Conservation (phyloP, 2,888 invertebrate genomes). For the Cecidostiba fungosa region DNA sequence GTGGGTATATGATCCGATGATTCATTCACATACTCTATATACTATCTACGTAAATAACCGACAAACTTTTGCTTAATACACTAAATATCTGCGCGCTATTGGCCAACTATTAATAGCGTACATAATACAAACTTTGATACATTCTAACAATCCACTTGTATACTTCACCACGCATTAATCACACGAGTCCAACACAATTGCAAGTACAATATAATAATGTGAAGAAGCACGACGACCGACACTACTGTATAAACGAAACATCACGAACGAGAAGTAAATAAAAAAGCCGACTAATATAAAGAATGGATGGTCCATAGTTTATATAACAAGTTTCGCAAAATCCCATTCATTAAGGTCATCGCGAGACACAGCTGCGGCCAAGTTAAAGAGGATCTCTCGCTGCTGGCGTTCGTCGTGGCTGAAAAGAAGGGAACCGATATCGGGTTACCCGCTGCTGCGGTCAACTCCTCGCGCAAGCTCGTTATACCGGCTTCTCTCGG, state of each 20-base stretch:
- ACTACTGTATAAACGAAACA: neutral
- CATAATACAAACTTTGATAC: conserved; percentile 30
- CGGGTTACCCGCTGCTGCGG: conserved; percentile 48
- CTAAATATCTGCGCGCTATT: conserved; percentile 56
- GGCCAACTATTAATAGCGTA: conserved; percentile 55
- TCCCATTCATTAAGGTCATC: conserved; percentile 23
- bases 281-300: no score
- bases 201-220: neutral
- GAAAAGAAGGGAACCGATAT: conserved; percentile 32
- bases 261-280: no score
- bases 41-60: conserved; percentile 56
- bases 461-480: conserved; percentile 32
- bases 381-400: conserved; percentile 44
- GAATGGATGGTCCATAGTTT: neutral
- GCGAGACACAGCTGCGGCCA: neutral
- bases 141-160: conserved; percentile 45
- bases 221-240: neutral
- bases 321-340: neutral
- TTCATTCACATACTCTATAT: conserved; percentile 22
- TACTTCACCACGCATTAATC: conserved; percentile 30
- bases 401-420: neutral
- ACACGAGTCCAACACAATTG: conserved; percentile 33
- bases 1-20: conserved; percentile 31
- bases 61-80: conserved; percentile 59
- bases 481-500: conserved; percentile 43